Evolutionary conservation across 2,797 vertebrate species (phyloP).

Genomic region (Fistularia commersonii): DNA sequence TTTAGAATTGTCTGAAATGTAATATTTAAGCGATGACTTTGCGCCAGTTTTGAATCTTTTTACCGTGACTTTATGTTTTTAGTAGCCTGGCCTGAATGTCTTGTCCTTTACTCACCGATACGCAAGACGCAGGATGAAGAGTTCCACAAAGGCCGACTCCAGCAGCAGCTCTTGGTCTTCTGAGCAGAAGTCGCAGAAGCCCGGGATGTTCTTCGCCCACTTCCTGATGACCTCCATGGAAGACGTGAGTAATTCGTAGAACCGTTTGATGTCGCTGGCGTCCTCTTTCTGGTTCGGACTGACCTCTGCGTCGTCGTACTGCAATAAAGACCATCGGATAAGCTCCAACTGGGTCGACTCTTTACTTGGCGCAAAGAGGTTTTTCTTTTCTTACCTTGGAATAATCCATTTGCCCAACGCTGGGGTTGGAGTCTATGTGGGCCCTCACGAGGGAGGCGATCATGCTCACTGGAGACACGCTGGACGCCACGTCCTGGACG

Average conservation of each 20-base stretch:
- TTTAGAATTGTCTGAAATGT: too few species aligned
- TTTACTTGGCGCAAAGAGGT: background rate
- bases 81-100: too few species aligned
- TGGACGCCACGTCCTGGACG: slow-evolving; percentile 52
- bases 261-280: slow-evolving; percentile 83
- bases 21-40: too few species aligned
- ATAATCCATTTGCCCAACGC: slow-evolving; percentile 84
- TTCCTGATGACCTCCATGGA: slow-evolving; percentile 89
- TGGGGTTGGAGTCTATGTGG: slow-evolving; percentile 87
- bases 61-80: too few species aligned
- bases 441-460: slow-evolving; percentile 90
- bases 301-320: slow-evolving; percentile 83
- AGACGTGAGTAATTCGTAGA: slow-evolving; percentile 87
- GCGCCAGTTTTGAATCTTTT: too few species aligned
- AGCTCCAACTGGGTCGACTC: slow-evolving; percentile 9
- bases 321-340: slow-evolving; percentile 17
- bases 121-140: slow-evolving; percentile 91
- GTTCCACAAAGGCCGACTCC: slow-evolving; percentile 91
- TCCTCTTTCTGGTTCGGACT: slow-evolving; percentile 84
- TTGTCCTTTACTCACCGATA: slow-evolving; percentile 78
- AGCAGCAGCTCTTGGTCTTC: slow-evolving; percentile 91
- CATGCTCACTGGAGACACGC: slow-evolving; percentile 77
- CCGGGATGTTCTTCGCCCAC: slow-evolving; percentile 88
- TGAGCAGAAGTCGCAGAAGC: slow-evolving; percentile 81
- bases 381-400: slow-evolving; percentile 80